These are phyloP conservation scores for Mycalesis mineus DNA, from an alignment of 2,888 invertebrate genomes.

Conservation along the genomic window DNA sequence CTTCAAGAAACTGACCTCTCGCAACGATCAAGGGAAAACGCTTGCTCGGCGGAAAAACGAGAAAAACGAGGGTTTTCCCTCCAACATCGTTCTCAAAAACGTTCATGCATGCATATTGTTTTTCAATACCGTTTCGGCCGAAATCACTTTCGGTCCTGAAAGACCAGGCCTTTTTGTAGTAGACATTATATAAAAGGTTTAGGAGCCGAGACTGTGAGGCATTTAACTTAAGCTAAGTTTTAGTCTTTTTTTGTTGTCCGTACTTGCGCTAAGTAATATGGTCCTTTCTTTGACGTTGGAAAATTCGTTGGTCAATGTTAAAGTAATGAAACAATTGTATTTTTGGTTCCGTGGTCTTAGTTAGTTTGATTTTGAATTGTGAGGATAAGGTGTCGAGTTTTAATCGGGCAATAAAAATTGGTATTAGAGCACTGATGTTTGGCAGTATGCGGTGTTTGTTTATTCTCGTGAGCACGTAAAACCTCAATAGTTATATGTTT, in stretches of 20 bases:
- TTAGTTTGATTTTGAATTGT: too few species aligned
- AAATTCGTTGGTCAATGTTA: too few species aligned
- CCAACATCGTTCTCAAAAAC: conserved; percentile 11
- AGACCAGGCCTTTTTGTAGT: conserved; percentile 11
- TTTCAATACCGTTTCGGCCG: conserved; percentile 13
- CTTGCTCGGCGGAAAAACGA: neutral
- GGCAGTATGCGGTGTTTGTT: too few species aligned
- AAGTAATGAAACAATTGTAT: too few species aligned
- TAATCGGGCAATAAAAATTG: too few species aligned
- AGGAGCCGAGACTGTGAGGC: conserved; percentile 1
- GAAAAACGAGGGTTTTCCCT: neutral
- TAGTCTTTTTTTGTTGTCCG: neutral
- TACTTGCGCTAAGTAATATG: neutral
- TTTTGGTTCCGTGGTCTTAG: too few species aligned
- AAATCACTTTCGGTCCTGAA: conserved; percentile 14
- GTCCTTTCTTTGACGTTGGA: neutral
- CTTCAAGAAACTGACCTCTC: conserved; percentile 9
- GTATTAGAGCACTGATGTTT: too few species aligned
- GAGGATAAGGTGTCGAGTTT: too few species aligned
- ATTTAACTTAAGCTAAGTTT: conserved; percentile 2
- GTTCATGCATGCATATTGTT: conserved; percentile 15
- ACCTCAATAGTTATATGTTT: too few species aligned
- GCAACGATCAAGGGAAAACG: conserved; percentile 8
- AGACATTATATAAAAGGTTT: conserved; percentile 13
- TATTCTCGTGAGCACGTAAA: too few species aligned